Evolutionary conservation across 2,888 invertebrate species (phyloP).

Genomic region (Drosophila mimica): DNA sequence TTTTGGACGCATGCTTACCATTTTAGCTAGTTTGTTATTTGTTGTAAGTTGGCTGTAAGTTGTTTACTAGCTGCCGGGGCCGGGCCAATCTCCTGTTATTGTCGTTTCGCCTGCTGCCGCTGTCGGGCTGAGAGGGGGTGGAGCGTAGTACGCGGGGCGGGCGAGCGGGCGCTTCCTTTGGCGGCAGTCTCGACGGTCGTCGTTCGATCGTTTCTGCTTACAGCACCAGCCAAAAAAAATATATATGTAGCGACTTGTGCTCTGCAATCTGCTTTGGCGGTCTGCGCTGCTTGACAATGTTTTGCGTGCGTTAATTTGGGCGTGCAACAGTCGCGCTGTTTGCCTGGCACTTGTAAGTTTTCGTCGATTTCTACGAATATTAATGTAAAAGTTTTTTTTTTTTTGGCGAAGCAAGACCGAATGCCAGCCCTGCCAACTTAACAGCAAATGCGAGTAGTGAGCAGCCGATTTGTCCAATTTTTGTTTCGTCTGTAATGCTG

Average conservation of each 20-base stretch:
- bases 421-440: slow-evolving; percentile 58
- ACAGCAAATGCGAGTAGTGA: slow-evolving; percentile 34
- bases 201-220: slow-evolving; percentile 64
- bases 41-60: slow-evolving; percentile 33
- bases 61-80: slow-evolving; percentile 47
- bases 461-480: slow-evolving; percentile 35
- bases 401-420: slow-evolving; percentile 63
- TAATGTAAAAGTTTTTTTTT: slow-evolving; percentile 49
- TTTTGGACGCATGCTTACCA: slow-evolving; percentile 53
- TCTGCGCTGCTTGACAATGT: slow-evolving; percentile 23
- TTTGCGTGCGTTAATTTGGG: slow-evolving; percentile 34
- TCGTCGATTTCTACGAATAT: slow-evolving; percentile 67
- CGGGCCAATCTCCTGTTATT: slow-evolving; percentile 47
- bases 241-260: slow-evolving; percentile 27
- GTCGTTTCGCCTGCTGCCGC: slow-evolving; percentile 40
- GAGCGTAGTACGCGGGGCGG: slow-evolving; percentile 14
- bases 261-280: slow-evolving; percentile 25
- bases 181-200: slow-evolving; percentile 54
- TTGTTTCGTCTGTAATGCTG: slow-evolving; percentile 44
- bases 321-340: slow-evolving; percentile 49
- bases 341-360: slow-evolving; percentile 70
- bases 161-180: slow-evolving; percentile 63
- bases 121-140: slow-evolving; percentile 54
- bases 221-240: slow-evolving; percentile 44
- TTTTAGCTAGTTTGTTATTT: slow-evolving; percentile 49